Conservation (phyloP, 2,888 invertebrate genomes). For the Troides helena region DNA sequence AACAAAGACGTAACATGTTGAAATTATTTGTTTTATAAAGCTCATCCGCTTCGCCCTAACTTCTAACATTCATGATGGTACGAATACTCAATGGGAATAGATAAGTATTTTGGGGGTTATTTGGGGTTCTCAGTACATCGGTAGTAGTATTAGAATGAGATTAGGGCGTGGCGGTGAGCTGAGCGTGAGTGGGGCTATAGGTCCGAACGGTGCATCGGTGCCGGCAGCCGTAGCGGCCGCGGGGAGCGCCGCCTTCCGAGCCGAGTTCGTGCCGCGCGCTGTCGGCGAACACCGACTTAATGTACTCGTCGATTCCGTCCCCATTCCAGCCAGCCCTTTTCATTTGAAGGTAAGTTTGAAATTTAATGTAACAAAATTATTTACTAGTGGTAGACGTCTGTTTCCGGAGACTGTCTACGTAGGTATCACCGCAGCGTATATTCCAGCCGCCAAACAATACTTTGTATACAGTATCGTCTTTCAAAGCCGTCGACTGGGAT, state of each 20-base stretch:
- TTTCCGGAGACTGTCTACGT: no score
- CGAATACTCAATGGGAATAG: neutral
- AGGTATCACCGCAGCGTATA: no score
- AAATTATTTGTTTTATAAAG: slow-evolving; percentile 41
- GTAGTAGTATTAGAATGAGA: slow-evolving; percentile 35
- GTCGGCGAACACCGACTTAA: slow-evolving; percentile 96
- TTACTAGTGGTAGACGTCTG: no score
- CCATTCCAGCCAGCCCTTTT: slow-evolving; percentile 95
- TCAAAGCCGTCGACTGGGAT: no score
- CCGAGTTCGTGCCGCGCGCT: slow-evolving; percentile 94
- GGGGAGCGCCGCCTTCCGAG: slow-evolving; percentile 89
- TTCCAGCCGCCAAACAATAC: no score
- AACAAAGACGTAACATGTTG: slow-evolving; percentile 52
- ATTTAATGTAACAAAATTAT: neutral
- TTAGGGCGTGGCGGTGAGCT: slow-evolving; percentile 73
- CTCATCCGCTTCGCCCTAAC: slow-evolving; percentile 80
- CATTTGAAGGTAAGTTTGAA: slow-evolving; percentile 85
- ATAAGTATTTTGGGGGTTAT: slow-evolving; percentile 1
- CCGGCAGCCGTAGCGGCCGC: slow-evolving; percentile 93
- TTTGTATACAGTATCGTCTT: no score
- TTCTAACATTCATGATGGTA: slow-evolving; percentile 57
- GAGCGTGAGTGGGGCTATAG: slow-evolving; percentile 77
- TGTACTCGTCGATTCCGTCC: slow-evolving; percentile 89
- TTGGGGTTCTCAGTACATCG: slow-evolving; percentile 31
- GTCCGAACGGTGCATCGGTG: slow-evolving; percentile 94